These are phyloP conservation scores for Aleiodes testaceus DNA, from an alignment of 2,888 invertebrate species.

Conservation along the genomic window DNA sequence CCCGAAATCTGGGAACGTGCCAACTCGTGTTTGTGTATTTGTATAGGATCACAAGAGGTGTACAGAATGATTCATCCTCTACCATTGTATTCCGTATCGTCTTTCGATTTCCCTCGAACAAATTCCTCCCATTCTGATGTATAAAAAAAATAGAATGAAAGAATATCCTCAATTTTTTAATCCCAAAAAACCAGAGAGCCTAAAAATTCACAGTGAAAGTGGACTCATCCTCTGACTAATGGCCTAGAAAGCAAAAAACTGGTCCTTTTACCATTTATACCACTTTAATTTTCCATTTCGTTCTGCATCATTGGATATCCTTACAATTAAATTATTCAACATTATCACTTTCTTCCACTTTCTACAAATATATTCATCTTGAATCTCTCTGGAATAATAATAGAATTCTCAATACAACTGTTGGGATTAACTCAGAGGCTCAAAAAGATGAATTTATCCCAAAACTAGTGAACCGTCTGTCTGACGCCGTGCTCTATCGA, in stretches of 20 bases:
- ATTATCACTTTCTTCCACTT: conserved; percentile 13
- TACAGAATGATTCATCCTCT: conserved; percentile 6
- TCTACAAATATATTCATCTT: not conserved
- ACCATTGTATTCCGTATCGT: not conserved
- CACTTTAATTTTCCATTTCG: conserved; percentile 6
- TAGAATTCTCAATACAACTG: no score
- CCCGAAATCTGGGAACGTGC: conserved; percentile 14
- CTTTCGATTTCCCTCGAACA: not conserved
- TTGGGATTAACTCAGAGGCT: no score
- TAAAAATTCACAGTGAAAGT: conserved; percentile 19
- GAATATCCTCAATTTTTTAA: no score
- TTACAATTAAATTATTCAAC: not conserved
- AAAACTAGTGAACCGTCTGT: conserved; percentile 1
- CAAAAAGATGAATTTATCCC: conserved; percentile 2
- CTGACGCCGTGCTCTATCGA: conserved; percentile 25
- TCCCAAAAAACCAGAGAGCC: not conserved
- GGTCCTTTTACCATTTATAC: not conserved
- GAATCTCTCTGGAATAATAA: not conserved
- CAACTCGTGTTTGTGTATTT: conserved; percentile 15
- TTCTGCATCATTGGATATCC: conserved; percentile 19
- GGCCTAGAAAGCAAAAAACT: conserved; percentile 1
- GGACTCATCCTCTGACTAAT: conserved; percentile 6
- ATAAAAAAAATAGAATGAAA: no score
- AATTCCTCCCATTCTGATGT: not conserved
- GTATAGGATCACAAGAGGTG: conserved; percentile 10